These are phyloP conservation scores for Drosophila macrothrix DNA, from an alignment of 2,888 invertebrate species.

Conservation along the genomic window DNA sequence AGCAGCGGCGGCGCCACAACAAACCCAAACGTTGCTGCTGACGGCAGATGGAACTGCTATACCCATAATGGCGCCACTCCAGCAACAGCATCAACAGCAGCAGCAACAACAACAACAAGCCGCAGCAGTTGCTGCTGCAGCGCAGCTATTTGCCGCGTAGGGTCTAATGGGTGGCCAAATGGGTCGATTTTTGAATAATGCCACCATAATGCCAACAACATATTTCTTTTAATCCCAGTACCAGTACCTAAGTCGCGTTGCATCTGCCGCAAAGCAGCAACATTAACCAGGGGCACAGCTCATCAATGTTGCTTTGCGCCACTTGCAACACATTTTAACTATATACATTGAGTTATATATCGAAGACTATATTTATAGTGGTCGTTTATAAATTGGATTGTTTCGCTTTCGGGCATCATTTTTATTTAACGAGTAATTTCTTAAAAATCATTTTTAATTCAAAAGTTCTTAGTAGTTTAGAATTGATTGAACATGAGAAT, in stretches of 20 bases:
- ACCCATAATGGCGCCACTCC: slow-evolving; percentile 68
- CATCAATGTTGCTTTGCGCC: slow-evolving; percentile 26
- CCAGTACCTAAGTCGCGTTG: slow-evolving; percentile 39
- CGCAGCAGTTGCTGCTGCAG: slow-evolving; percentile 77
- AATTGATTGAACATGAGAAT: neutral
- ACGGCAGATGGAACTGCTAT: slow-evolving; percentile 78
- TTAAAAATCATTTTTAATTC: neutral
- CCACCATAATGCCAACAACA: slow-evolving; percentile 82
- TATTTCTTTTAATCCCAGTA: slow-evolving; percentile 77
- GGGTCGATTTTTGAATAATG: slow-evolving; percentile 83
- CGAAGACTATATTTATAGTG: neutral
- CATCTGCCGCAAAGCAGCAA: slow-evolving; percentile 47
- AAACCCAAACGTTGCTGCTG: slow-evolving; percentile 73
- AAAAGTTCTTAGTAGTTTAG: neutral
- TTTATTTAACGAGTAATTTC: neutral
- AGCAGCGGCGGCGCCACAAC: slow-evolving; percentile 36
- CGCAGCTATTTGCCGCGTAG: slow-evolving; percentile 81
- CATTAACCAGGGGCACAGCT: slow-evolving; percentile 23
- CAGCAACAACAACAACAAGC: slow-evolving; percentile 74
- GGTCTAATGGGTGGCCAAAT: slow-evolving; percentile 84
- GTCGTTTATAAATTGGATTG: neutral
- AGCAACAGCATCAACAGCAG: slow-evolving; percentile 67
- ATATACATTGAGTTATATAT: neutral
- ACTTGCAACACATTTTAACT: slow-evolving; percentile 32
- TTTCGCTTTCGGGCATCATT: neutral